Base-by-base conservation (phyloP, 1,140 invertebrate genomes). In the Trachymyrmex cornetzi region DNA sequence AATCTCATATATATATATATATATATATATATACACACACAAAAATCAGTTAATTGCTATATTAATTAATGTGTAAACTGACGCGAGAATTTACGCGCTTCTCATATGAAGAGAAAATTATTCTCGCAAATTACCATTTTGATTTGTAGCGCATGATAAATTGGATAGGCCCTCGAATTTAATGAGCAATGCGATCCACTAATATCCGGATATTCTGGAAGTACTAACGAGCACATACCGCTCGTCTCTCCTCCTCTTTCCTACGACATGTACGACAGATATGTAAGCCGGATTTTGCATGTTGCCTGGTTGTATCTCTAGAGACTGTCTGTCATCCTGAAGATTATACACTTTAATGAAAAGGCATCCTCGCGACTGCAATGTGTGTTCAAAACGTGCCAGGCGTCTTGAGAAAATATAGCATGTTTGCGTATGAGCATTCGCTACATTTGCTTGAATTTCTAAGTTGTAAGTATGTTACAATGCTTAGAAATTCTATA, bases 261-360 rank as follows among this genome's bases (percentile, higher is more conserved):
- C 64, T 27, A 11, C 53, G 38, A 57, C 24, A 59, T 72, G 34
- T 72, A 82, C 53, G 50, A 72, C 48, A 66, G 64, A 44, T 67
- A 48, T 67, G 67, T 57, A 82, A 82, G 80, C 50, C 7, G 53
- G 67, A 59, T 82, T 82, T 72, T 82, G 67, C 80, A 71, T 72
- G 67, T 72, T 34, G 64, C 67, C 44, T 34, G 7, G 61, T 22
- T 80, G 77, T 80, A 53, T 82, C 80, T 72, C 80, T 14, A 72
- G 80, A 67, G 82, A 44, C 22, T 77, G 44, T 53, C 61, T 85
- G 57, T 77, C 72, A 38, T n/a, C 38, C 34, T 66, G 82, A 85
- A 85, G 82, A 85, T 85, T 77, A 85, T 85, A 63, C 82, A 85
- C 72, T 79, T 85, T 85, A 85, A 85, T 85, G 82, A 85, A 75